Evolutionary conservation across 2,888 invertebrate species (phyloP).

Genomic region (Aspidapion aeneum): DNA sequence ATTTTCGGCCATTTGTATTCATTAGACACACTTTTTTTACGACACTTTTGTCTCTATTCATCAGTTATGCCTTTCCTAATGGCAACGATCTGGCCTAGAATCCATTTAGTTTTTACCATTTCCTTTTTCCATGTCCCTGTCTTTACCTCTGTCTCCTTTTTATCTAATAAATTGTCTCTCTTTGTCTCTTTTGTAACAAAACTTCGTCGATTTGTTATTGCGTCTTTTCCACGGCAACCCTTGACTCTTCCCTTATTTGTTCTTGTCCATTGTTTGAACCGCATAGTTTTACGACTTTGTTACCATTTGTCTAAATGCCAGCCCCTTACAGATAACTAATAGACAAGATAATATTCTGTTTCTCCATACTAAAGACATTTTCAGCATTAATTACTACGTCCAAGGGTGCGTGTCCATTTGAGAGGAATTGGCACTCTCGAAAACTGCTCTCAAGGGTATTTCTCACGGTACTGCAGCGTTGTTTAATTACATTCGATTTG

Average conservation of each 20-base stretch:
- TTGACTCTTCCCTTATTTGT: constrained; percentile 21
- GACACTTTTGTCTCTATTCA: neutral
- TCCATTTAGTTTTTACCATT: neutral
- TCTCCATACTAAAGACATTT: too few species aligned
- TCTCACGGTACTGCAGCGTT: too few species aligned
- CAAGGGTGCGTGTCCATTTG: too few species aligned
- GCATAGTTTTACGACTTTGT: constrained; percentile 10
- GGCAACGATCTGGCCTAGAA: neutral
- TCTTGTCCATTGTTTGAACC: constrained; percentile 22
- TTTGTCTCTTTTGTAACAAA: neutral
- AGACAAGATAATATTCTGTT: too few species aligned
- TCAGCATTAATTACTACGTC: too few species aligned
- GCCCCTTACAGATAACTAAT: too few species aligned
- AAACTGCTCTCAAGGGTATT: too few species aligned
- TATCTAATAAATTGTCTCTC: neutral
- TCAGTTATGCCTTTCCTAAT: neutral
- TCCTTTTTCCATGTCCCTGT: too few species aligned
- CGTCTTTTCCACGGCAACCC: constrained; percentile 2
- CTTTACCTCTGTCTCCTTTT: too few species aligned
- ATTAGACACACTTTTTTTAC: neutral
- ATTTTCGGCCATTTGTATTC: neutral
- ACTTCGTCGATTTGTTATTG: neutral
- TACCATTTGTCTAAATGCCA: neutral
- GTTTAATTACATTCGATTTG: too few species aligned
- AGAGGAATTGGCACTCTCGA: too few species aligned